These are phyloP conservation scores for Brachionus paranguensis DNA, from an alignment of 1,140 invertebrate species.

Conservation along the genomic window DNA sequence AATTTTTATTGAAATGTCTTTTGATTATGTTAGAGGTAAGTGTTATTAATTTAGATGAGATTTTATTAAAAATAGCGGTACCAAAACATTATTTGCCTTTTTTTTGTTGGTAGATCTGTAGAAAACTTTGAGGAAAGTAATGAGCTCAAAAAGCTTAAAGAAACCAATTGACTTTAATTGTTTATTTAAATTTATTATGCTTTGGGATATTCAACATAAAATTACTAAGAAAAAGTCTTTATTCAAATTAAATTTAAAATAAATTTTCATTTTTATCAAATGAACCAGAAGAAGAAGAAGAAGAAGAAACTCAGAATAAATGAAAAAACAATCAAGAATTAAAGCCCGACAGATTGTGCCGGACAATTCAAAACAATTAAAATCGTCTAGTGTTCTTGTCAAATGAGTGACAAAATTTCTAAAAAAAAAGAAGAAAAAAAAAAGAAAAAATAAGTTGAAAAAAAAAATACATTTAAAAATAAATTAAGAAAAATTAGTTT, in stretches of 20 bases:
- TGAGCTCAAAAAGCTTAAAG: too few species aligned
- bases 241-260: slow-evolving; percentile 16
- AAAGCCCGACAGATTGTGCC: background rate
- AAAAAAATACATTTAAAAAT: slow-evolving; percentile 23
- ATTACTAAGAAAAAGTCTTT: background rate
- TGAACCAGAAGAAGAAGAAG: background rate
- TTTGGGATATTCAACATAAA: background rate
- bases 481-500: slow-evolving; percentile 12
- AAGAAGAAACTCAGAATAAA: background rate
- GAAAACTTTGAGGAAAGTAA: too few species aligned
- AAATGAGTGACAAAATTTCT: background rate
- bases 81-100: too few species aligned
- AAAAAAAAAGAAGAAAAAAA: background rate
- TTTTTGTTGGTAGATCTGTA: too few species aligned
- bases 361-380: background rate
- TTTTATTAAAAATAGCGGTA: too few species aligned
- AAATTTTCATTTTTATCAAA: slow-evolving; percentile 21
- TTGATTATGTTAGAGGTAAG: too few species aligned
- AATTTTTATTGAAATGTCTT: too few species aligned
- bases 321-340: background rate
- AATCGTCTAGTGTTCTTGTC: background rate
- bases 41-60: too few species aligned
- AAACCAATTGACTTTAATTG: too few species aligned
- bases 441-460: background rate
- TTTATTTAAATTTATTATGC: too few species aligned